Base-by-base conservation (phyloP, 2,797 vertebrate species). In the Chaunax sp. region DNA sequence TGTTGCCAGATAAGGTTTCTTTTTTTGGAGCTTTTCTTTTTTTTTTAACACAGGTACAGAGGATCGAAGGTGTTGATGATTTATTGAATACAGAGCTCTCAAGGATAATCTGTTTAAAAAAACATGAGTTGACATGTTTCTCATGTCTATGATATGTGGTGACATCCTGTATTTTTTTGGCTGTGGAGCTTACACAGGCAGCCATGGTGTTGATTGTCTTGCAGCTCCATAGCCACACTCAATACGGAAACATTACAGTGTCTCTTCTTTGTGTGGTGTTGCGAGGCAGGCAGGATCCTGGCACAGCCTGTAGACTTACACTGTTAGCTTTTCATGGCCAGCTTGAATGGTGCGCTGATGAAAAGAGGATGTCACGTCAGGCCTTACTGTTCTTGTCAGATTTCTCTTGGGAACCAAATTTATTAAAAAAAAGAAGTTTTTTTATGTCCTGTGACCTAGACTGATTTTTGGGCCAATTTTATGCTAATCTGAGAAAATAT, bases 311-410 rank as follows among this genome's bases (percentile, higher is more conserved):
- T 4, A 49, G 80, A 71, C 81, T 81, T 82, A 80, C 64, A 79
- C 84, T 85, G 86, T 66, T 89, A 81, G 75, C 80, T 59, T 78
- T 89, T 75, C 80, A 71, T 72, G 81, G 81, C 82, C 75, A 75
- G 76, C 60, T 60, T 90, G 84, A 90, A 92, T 90, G 61, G 81
- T 45, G 69, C 68, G 25, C 84, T 92, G 85, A 92, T 92, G 86
- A 90, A 87, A 88, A 91, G 82, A 84, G 75, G 80, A 84, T 77
- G 83, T 84, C 84, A 78, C 85, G 85, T 83, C 44, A 64, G 60
- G 62, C 69, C 83, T 80, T 63, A 80, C 80, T 84, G 84, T 77
- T 86, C 77, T 74, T 80, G 83, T 89, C 59, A 76, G 52, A 66
- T 69, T 72, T 76, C 71, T 82, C 61, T 57, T 47, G 72, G 64